phyloP scores from a whole-genome alignment of 2,113 vertebrate genomes.

The Thunnus thynnus region DNA sequence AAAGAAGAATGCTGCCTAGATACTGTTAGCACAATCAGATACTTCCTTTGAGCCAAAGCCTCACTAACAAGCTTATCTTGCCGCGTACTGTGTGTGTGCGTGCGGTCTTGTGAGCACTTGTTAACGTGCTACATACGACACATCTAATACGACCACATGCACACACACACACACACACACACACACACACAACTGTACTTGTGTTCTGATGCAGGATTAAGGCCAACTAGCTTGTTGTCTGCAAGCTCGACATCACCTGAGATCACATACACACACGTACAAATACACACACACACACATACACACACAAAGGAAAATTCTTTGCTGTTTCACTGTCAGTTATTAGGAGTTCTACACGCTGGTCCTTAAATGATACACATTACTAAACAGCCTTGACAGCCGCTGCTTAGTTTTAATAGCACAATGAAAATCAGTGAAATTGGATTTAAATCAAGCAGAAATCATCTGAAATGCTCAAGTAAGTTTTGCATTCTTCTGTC shows the following conservation, averaged over 20 bases:
- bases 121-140: constrained; percentile 50
- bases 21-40: constrained; percentile 60
- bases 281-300: constrained; percentile 13
- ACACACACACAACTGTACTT: constrained; percentile 12
- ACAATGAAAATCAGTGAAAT: background rate
- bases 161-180: constrained; percentile 16
- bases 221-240: constrained; percentile 64
- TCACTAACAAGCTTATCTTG: constrained; percentile 75
- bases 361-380: background rate
- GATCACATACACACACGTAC: constrained; percentile 38
- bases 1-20: constrained; percentile 27
- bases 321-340: background rate
- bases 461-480: background rate
- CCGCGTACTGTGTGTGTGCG: constrained; percentile 40
- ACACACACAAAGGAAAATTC: background rate
- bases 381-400: background rate
- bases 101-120: constrained; percentile 28
- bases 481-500: background rate
- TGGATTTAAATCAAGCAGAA: background rate
- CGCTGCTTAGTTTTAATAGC: background rate
- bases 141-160: constrained; percentile 32
- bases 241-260: constrained; percentile 55
- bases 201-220: constrained; percentile 63
- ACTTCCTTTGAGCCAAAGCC: constrained; percentile 67
- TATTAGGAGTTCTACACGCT: background rate